phyloP scores from a whole-genome alignment of 2,797 vertebrate species.

The Lepilemur septentrionalis region DNA sequence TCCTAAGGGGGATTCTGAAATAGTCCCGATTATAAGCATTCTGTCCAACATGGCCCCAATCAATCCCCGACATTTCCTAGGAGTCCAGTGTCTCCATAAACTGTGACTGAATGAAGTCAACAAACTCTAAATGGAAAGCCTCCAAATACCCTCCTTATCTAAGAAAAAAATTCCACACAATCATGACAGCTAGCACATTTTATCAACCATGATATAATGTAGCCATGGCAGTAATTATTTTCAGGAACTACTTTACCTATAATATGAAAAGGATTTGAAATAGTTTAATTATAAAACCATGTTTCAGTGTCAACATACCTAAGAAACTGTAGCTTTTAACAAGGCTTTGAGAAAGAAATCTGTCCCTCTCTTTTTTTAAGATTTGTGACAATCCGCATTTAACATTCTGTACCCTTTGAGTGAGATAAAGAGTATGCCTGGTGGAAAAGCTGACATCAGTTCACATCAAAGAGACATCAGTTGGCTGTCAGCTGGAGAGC shows the following conservation, averaged over 20 bases:
- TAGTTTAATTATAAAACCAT: constrained; percentile 1
- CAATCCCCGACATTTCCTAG: neutral
- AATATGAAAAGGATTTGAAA: neutral
- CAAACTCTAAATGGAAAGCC: neutral
- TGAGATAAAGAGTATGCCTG: neutral
- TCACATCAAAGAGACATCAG: constrained; percentile 12
- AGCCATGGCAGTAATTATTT: neutral
- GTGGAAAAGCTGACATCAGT: constrained; percentile 7
- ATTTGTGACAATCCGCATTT: neutral
- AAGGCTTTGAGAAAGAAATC: constrained; percentile 7
- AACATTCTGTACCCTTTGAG: neutral
- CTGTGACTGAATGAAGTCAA: neutral
- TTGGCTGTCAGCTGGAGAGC: neutral
- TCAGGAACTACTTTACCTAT: neutral
- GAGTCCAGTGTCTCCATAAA: neutral
- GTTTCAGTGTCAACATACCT: neutral
- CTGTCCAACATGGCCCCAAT: neutral
- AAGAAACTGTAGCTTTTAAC: constrained; percentile 16
- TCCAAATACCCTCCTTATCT: neutral
- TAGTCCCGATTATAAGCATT: neutral
- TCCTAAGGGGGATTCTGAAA: neutral
- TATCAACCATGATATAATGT: neutral
- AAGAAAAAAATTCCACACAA: neutral
- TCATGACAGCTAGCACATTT: neutral
- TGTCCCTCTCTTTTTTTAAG: neutral